Percentiles rank a stretch among this genome's conserved stretches.
Conservation (phyloP, 2,113 vertebrate genomes). For the Centrocercus urophasianus region DNA sequence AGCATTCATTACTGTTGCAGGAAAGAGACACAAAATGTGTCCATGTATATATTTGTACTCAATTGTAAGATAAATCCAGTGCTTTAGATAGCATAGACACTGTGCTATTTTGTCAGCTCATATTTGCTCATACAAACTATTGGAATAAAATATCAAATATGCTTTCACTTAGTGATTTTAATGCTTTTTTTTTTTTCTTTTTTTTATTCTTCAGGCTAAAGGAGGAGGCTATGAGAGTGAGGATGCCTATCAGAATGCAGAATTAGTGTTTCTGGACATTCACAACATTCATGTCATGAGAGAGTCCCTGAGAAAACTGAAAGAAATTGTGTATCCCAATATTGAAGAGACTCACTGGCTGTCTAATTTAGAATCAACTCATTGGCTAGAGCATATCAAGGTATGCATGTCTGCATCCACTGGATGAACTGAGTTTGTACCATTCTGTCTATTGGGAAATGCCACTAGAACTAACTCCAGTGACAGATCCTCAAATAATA, state of each 20-base stretch:
- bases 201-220: conserved; percentile 85
- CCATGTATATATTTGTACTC: neutral
- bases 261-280: conserved; percentile 96
- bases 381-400: conserved; percentile 99
- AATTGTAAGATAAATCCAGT: neutral
- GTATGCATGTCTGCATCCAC: conserved; percentile 62
- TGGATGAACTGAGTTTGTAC: neutral
- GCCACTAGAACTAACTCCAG: neutral
- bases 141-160: neutral
- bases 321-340: conserved; percentile 95
- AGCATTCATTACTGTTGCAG: neutral
- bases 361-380: conserved; percentile 96
- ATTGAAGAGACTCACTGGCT: conserved; percentile 97
- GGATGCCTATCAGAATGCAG: conserved; percentile 97
- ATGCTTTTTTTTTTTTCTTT: neutral
- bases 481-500: neutral
- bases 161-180: neutral
- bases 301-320: conserved; percentile 93
- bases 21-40: neutral
- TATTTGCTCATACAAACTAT: neutral
- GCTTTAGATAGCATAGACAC: neutral
- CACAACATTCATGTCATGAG: conserved; percentile 99
- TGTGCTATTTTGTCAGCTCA: neutral
- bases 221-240: conserved; percentile 97
- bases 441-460: neutral